Percentiles rank a stretch among this genome's conserved stretches.
These are phyloP conservation scores for Chironomus tepperi DNA, from an alignment of 1,140 invertebrate genomes.

Conservation along the genomic window DNA sequence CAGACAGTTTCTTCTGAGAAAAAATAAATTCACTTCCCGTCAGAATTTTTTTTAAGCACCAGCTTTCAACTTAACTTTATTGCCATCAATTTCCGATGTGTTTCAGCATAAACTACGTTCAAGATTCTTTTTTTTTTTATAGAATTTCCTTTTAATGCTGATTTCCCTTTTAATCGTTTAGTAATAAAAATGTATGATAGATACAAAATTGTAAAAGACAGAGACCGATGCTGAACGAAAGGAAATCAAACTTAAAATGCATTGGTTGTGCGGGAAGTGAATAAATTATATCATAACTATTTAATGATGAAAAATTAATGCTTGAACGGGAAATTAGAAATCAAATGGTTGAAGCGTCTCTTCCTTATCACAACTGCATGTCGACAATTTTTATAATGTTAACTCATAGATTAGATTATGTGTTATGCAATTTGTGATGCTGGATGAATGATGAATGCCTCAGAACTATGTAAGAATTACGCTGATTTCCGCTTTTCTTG, in stretches of 20 bases:
- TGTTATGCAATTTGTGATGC: too few species aligned
- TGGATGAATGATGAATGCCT: too few species aligned
- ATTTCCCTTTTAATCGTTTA: neutral
- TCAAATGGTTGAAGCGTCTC: neutral
- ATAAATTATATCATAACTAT: neutral
- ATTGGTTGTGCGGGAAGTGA: neutral
- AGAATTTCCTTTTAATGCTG: neutral
- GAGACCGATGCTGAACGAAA: neutral
- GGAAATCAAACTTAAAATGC: neutral
- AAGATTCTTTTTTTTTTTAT: neutral
- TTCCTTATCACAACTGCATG: too few species aligned
- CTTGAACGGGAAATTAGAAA: neutral
- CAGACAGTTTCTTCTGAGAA: neutral
- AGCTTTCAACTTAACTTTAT: neutral
- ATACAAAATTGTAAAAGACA: neutral
- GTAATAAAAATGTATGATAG: neutral
- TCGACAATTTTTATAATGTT: too few species aligned
- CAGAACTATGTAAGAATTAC: too few species aligned
- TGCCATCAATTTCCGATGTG: neutral
- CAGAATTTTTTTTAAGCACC: slow-evolving; percentile 6
- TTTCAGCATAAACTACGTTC: neutral
- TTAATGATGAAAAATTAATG: neutral
- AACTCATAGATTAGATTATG: too few species aligned
- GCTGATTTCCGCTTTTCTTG: too few species aligned
- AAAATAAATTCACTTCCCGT: neutral